Percentiles rank a stretch among this genome's conserved stretches.
Conservation (phyloP, 1,140 invertebrate genomes). For the Drosophila sproati region DNA sequence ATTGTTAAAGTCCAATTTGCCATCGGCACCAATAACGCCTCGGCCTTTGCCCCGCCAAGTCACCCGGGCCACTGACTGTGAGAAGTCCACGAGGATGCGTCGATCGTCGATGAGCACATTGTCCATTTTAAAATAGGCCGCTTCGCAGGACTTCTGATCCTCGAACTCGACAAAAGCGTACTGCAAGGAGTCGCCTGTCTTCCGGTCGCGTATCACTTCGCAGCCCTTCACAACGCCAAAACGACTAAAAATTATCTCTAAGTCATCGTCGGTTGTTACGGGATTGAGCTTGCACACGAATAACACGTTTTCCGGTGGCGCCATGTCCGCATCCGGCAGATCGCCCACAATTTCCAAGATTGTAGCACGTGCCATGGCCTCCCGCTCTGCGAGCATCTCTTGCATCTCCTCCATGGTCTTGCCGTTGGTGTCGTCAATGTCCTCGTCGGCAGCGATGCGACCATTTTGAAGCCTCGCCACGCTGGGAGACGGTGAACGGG, state of each 20-base stretch:
- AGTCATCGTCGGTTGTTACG: constrained; percentile 98
- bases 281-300: constrained; percentile 99
- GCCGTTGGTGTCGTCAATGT: constrained; percentile 95
- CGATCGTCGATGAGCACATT: constrained; percentile 99
- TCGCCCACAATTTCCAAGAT: constrained; percentile 99
- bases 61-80: constrained; percentile 98
- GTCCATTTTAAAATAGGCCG: constrained; percentile 99
- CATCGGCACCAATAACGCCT: constrained; percentile 85
- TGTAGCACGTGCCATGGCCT: constrained; percentile 98
- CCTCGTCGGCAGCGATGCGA: constrained; percentile 97
- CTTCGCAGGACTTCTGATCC: constrained; percentile 97
- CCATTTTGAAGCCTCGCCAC: constrained; percentile 92
- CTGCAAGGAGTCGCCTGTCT: constrained; percentile 97
- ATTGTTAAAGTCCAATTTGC: constrained; percentile 73
- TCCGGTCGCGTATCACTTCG: constrained; percentile 98
- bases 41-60: constrained; percentile 94
- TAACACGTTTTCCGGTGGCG: constrained; percentile 99
- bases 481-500: constrained; percentile 94
- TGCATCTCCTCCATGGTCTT: constrained; percentile 93
- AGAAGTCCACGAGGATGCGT: constrained; percentile 99
- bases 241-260: constrained; percentile 98
- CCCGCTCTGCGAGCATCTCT: constrained; percentile 95
- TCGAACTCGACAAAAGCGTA: constrained; percentile 99
- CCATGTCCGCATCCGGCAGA: constrained; percentile 97
- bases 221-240: constrained; percentile 98